Conservation (phyloP, 1,140 invertebrate genomes). For the Drosophila tani region DNA sequence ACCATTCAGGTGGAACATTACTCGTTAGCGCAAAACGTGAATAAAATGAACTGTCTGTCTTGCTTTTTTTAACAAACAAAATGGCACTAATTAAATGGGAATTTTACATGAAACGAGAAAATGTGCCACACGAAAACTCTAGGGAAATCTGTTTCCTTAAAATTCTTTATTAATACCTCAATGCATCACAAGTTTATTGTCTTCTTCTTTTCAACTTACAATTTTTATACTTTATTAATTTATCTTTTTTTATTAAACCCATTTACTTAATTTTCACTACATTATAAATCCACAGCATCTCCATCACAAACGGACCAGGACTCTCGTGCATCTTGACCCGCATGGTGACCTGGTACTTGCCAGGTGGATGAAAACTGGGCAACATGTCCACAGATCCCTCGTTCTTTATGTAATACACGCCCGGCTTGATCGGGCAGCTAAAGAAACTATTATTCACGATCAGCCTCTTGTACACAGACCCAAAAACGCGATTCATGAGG, state of each 20-base stretch:
- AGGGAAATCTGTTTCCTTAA: too few relatives aligned
- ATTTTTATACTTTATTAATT: too few relatives aligned
- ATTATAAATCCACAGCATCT: slow-evolving; percentile 60
- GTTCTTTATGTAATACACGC: slow-evolving; percentile 43
- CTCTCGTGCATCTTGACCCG: slow-evolving; percentile 24
- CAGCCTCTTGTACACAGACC: slow-evolving; percentile 31
- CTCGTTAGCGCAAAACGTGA: background rate
- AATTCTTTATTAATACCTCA: too few relatives aligned
- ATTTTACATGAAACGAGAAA: too few relatives aligned
- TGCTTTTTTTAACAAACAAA: background rate
- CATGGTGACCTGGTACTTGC: slow-evolving; percentile 41
- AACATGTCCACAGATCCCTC: slow-evolving; percentile 16
- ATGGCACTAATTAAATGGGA: background rate
- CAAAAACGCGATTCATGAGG: slow-evolving; percentile 36
- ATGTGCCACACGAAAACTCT: too few relatives aligned
- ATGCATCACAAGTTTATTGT: too few relatives aligned
- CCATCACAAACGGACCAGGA: slow-evolving; percentile 33
- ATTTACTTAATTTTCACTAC: slow-evolving; percentile 38
- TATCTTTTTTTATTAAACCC: too few relatives aligned
- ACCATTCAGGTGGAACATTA: slow-evolving; percentile 6
- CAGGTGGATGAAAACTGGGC: slow-evolving; percentile 32
- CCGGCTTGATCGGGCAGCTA: slow-evolving; percentile 45
- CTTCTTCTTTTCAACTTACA: too few relatives aligned
- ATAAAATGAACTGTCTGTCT: too few relatives aligned
- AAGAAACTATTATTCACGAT: slow-evolving; percentile 53